Base-by-base conservation (phyloP, 2,113 vertebrate genomes). In the Alectura lathami region DNA sequence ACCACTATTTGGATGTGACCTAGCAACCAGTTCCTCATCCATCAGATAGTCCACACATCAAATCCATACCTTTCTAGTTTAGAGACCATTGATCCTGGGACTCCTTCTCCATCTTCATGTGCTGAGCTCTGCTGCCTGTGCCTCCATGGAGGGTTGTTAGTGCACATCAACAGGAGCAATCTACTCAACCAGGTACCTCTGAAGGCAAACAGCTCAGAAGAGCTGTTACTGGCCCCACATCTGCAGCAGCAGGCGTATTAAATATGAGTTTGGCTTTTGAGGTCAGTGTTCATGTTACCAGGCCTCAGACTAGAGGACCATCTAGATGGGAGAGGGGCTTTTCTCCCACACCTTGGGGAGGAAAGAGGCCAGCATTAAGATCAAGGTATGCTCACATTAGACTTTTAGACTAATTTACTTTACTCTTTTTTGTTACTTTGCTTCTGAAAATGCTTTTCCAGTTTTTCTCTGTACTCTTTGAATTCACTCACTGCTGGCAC, bases 141-240 rank as follows among this genome's bases (percentile, higher is more conserved):
- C 8, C 70, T 48, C 26, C 32, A 29, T 1, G 2, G 30, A 84
- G 13, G 7, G 8, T 21, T 29, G 11, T 78, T 12, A 27, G 29
- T 0, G 0, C 21, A 13, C 0, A 0, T 3, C 29, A 60, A 2
- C 0, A 1, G 51, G 13, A 45, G 40, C 24, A 5, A 18, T 56
- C 22, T 29, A 6, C 13, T 63, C 57, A 13, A 11, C 2, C 42
- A 36, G 34, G 23, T 56, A 26, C 27, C 38, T 81, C 75, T 79
- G 66, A 92, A 93, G 66, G 36, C 27, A 86, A 83, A 4, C 3
- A 56, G 27, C 17, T 60, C 5, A 0, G n/a, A 27, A 66, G 34
- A 21, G 10, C 15, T 21, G 9, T 60, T 45, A 62, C 17, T 45
- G 40, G 29, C 53, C 64, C 11, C 30, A 0, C 8, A 47, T 16